Conservation (phyloP, 2,113 vertebrate species). For the Aegypius monachus region DNA sequence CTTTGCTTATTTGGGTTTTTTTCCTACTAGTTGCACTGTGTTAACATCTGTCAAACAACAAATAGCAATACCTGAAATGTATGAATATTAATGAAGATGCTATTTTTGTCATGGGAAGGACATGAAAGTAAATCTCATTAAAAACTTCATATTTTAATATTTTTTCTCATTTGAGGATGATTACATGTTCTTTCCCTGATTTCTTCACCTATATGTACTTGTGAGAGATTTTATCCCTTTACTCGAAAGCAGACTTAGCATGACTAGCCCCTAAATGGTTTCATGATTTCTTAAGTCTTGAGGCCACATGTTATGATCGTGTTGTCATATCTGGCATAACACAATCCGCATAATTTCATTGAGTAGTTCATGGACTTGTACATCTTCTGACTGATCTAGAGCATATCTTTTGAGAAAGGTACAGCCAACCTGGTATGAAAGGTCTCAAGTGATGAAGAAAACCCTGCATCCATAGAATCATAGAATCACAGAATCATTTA, state of each 20-base stretch:
- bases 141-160: not conserved
- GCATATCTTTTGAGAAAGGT: not conserved
- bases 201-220: not conserved
- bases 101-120: not conserved
- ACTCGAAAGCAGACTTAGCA: not conserved
- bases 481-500: too few species aligned
- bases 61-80: not conserved
- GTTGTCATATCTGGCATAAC: not conserved
- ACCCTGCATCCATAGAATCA: not conserved
- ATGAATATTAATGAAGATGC: not conserved
- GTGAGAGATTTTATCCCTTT: not conserved
- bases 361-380: not conserved
- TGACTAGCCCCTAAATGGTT: not conserved
- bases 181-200: not conserved
- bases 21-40: not conserved
- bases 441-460: not conserved
- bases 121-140: not conserved
- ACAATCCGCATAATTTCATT: not conserved
- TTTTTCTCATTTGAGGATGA: not conserved
- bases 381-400: not conserved
- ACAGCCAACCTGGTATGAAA: not conserved
- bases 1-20: constrained; percentile 4
- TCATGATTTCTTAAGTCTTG: not conserved
- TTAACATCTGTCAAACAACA: constrained; percentile 27
- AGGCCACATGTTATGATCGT: not conserved